These are phyloP conservation scores for Artemia franciscana DNA, from an alignment of 1,140 invertebrate genomes.

Conservation along the genomic window DNA sequence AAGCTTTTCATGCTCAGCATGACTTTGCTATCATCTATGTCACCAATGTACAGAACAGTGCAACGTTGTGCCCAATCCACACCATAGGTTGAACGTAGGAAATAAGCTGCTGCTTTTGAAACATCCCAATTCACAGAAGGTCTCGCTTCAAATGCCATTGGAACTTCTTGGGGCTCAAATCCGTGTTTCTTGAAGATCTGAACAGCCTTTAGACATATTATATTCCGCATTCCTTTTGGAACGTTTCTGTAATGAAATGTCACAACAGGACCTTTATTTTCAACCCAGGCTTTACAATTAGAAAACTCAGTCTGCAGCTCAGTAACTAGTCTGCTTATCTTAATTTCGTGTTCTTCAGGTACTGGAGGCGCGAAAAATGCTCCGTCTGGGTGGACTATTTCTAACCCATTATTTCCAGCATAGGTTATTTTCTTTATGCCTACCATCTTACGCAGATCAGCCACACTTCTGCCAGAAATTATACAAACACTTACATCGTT, in stretches of 20 bases:
- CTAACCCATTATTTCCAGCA: constrained; percentile 22
- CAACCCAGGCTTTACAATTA: constrained; percentile 22
- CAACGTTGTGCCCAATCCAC: constrained; percentile 21
- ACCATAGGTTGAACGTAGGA: constrained; percentile 20
- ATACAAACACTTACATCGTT: constrained; percentile 20
- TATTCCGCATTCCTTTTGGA: constrained; percentile 10
- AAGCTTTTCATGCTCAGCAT: constrained; percentile 20
- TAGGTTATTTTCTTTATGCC: constrained; percentile 21
- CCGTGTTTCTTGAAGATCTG: constrained; percentile 17
- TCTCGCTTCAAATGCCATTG: constrained; percentile 19
- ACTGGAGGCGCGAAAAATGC: constrained; percentile 20
- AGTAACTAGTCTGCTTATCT: constrained; percentile 16
- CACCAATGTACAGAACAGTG: constrained; percentile 21
- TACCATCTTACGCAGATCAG: constrained; percentile 20
- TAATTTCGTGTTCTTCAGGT: constrained; percentile 19
- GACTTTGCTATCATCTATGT: constrained; percentile 22
- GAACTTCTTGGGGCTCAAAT: constrained; percentile 18
- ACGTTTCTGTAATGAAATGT: constrained; percentile 22
- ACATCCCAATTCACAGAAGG: constrained; percentile 22
- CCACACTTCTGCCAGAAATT: constrained; percentile 20
- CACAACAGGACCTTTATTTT: constrained; percentile 21
- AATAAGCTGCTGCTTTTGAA: constrained; percentile 21
- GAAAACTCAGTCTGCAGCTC: constrained; percentile 17
- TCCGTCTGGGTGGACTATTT: constrained; percentile 21
- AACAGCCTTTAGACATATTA: constrained; percentile 16